Percentiles rank a stretch among this genome's conserved stretches.
phyloP scores from a whole-genome alignment of 2,113 vertebrate species.

The Vulpes lagopus region DNA sequence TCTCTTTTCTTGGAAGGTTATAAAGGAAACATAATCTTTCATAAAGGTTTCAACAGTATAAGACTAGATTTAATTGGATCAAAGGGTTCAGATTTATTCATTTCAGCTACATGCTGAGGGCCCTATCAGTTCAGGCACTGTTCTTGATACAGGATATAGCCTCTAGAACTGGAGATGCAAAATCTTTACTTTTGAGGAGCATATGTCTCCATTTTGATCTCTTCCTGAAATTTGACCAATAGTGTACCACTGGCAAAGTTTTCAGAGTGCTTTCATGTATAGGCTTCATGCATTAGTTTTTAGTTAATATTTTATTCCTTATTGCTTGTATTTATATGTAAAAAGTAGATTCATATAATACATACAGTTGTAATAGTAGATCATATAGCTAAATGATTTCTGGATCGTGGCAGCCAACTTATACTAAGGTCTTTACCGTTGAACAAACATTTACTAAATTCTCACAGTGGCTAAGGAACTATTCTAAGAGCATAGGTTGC shows the following conservation, averaged over 20 bases:
- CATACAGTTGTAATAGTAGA: neutral
- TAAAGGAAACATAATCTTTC: constrained; percentile 15
- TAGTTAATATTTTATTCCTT: neutral
- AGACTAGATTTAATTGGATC: constrained; percentile 5
- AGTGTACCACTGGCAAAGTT: neutral
- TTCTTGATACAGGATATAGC: neutral
- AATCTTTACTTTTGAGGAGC: neutral
- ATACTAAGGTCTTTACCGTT: neutral
- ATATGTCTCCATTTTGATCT: neutral
- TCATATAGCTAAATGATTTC: neutral
- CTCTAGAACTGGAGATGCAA: neutral
- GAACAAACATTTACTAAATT: neutral
- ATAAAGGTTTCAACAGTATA: neutral
- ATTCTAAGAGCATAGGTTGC: neutral
- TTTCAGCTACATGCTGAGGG: neutral
- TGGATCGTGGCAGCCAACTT: neutral
- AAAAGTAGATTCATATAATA: neutral
- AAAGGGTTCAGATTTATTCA: neutral
- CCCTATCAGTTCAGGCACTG: neutral
- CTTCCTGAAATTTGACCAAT: neutral
- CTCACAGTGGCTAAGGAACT: neutral
- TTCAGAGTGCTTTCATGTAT: neutral
- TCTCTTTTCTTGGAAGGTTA: neutral
- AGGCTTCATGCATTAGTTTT: neutral
- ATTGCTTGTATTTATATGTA: neutral